These are phyloP conservation scores for Hyalella azteca DNA, from an alignment of 2,888 invertebrate species.

Conservation along the genomic window DNA sequence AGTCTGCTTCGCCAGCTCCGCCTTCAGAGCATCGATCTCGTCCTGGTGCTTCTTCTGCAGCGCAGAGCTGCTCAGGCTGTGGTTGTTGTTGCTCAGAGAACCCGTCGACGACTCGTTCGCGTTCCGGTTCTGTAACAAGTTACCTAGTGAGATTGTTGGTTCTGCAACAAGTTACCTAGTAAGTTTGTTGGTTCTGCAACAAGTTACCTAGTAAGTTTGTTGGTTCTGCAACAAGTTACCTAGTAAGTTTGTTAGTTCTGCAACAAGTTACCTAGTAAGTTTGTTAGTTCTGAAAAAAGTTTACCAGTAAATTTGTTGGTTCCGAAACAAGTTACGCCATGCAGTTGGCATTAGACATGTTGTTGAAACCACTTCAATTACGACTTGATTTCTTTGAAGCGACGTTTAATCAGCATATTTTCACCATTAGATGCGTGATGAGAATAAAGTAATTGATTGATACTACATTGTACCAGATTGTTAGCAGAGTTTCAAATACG, in stretches of 20 bases:
- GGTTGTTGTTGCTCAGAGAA: constrained; percentile 4
- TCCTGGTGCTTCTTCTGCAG: constrained; percentile 36
- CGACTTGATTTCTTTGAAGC: no score
- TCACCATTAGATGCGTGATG: no score
- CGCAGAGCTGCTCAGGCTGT: background rate
- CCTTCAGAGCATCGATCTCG: constrained; percentile 50
- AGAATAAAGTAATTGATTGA: no score
- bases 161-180: background rate
- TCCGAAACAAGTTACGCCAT: background rate
- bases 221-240: constrained; percentile 5
- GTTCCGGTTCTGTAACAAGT: background rate
- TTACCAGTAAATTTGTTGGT: no score
- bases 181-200: constrained; percentile 8
- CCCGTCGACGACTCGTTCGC: background rate
- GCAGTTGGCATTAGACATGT: no score
- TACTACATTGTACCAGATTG: no score
- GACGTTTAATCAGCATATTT: no score
- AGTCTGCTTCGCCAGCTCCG: constrained; percentile 76
- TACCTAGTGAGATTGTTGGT: background rate
- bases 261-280: no score
- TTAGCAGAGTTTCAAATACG: no score
- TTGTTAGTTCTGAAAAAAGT: no score
- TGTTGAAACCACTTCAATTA: no score
- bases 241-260: constrained; percentile 6
- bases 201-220: no score